Evolutionary conservation across 2,888 invertebrate genomes (phyloP).

Genomic region (Drosophila ustulata): DNA sequence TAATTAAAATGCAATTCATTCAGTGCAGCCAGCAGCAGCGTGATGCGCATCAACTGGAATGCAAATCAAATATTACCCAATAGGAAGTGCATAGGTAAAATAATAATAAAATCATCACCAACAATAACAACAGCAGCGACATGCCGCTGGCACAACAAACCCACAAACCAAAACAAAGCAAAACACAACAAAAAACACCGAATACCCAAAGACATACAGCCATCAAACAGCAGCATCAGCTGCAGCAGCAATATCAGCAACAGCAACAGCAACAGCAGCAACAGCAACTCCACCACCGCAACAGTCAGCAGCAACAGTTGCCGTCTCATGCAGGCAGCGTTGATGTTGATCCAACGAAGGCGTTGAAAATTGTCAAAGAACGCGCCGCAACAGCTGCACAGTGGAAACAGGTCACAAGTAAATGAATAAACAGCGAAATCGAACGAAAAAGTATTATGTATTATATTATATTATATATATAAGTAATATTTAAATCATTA

Average conservation of each 20-base stretch:
- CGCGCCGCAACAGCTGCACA: constrained; percentile 68
- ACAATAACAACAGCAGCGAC: constrained; percentile 51
- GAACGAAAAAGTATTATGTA: too few species aligned
- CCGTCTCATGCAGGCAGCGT: constrained; percentile 74
- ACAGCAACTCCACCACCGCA: background rate
- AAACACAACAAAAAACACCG: constrained; percentile 13
- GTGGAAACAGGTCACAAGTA: constrained; percentile 30
- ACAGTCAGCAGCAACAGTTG: constrained; percentile 57
- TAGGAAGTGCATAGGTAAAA: constrained; percentile 75
- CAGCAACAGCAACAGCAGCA: constrained; percentile 17
- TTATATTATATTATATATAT: too few species aligned
- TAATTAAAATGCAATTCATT: constrained; percentile 81
- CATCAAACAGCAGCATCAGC: constrained; percentile 76
- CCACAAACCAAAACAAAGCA: constrained; percentile 15
- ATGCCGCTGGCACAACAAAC: constrained; percentile 72
- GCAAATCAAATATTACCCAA: constrained; percentile 80
- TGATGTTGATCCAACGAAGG: constrained; percentile 72
- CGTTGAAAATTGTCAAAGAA: constrained; percentile 82
- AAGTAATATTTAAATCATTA: too few species aligned
- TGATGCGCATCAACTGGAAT: constrained; percentile 73
- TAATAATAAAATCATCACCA: constrained; percentile 80
- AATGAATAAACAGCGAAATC: background rate
- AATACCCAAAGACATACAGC: constrained; percentile 56
- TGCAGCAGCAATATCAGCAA: constrained; percentile 23
- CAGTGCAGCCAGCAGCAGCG: constrained; percentile 58